Evolutionary conservation across 2,113 vertebrate species (phyloP).

Genomic region (Clarias gariepinus): DNA sequence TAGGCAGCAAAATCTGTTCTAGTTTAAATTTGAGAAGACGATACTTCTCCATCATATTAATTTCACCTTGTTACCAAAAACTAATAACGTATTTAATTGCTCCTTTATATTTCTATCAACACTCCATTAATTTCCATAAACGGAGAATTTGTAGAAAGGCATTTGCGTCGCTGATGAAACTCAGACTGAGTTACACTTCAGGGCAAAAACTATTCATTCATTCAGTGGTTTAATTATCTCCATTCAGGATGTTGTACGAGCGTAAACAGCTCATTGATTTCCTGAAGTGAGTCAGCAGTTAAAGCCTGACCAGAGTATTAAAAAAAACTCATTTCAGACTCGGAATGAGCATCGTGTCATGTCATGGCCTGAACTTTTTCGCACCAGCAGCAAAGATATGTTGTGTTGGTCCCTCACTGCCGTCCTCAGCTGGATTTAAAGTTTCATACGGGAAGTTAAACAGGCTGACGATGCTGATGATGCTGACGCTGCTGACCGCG

Average conservation of each 20-base stretch:
- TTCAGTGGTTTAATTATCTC: neutral
- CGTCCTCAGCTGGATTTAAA: neutral
- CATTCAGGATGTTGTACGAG: neutral
- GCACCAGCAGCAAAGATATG: neutral
- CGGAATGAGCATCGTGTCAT: neutral
- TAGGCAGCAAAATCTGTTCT: neutral
- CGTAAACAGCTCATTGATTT: slow-evolving; percentile 8
- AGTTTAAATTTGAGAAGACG: neutral
- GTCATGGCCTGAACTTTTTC: neutral
- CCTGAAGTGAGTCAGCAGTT: neutral
- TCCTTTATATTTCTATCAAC: neutral
- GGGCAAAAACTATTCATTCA: neutral
- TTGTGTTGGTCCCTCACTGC: neutral
- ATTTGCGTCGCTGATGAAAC: neutral
- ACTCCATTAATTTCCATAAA: neutral
- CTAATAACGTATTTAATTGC: neutral
- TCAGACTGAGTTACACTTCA: neutral
- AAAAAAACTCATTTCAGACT: neutral
- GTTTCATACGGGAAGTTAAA: neutral
- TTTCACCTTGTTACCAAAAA: neutral
- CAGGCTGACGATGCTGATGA: neutral
- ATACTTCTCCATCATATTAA: neutral
- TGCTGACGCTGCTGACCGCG: neutral
- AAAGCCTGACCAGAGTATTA: neutral
- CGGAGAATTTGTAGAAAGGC: neutral